phyloP scores from a whole-genome alignment of 2,888 invertebrate species.

The Mythimna vitellina region DNA sequence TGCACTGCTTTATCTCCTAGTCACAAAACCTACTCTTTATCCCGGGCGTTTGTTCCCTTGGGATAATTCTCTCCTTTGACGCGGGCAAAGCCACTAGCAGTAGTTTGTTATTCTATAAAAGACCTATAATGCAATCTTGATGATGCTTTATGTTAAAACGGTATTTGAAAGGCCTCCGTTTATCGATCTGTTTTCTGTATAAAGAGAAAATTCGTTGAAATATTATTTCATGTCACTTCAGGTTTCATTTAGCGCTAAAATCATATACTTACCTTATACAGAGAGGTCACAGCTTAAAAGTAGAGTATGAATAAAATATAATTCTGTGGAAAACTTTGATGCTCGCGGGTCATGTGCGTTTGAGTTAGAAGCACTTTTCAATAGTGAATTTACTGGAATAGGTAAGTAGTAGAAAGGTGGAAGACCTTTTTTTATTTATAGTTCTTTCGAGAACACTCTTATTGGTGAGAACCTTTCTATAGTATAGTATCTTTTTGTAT shows the following conservation, averaged over 20 bases:
- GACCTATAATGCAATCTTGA: neutral
- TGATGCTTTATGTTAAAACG: neutral
- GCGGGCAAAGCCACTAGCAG: no score
- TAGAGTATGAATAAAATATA: conserved; percentile 19
- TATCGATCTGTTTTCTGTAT: neutral
- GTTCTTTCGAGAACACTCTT: neutral
- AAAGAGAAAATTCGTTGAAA: neutral
- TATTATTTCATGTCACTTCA: neutral
- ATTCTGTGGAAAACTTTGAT: neutral
- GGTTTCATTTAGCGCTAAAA: neutral
- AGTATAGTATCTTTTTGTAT: no score
- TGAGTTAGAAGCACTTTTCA: conserved; percentile 14
- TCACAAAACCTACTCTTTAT: no score
- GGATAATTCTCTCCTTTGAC: no score
- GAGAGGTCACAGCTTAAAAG: neutral
- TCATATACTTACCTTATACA: neutral
- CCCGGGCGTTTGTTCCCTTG: no score
- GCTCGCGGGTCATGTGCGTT: neutral
- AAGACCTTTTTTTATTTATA: conserved; percentile 7
- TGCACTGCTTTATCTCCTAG: no score
- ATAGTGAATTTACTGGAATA: neutral
- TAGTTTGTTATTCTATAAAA: neutral
- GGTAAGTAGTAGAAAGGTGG: neutral
- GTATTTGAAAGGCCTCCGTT: neutral
- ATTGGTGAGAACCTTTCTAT: no score